Percentiles rank a stretch among this genome's conserved stretches.
Conservation (phyloP, 2,113 vertebrate genomes). For the Apaloderma vittatum region DNA sequence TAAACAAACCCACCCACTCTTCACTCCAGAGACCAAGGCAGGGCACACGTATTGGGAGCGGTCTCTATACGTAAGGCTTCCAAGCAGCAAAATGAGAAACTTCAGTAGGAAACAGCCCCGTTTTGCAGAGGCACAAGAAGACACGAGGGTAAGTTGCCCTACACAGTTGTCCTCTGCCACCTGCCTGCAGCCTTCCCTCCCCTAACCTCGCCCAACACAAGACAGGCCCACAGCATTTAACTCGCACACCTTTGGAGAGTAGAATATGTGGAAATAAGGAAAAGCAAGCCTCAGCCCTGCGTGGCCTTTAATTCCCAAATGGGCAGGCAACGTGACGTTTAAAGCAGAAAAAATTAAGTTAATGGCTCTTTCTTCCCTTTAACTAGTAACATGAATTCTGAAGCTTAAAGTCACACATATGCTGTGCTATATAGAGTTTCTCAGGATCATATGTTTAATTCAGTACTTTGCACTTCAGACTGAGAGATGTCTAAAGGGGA, state of each 20-base stretch:
- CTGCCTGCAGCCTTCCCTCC: neutral
- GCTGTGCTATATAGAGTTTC: neutral
- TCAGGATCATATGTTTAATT: neutral
- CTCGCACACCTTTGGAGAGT: neutral
- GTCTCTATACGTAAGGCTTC: rapidly evolving
- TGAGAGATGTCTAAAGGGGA: neutral
- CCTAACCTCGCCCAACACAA: neutral
- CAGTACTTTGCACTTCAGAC: neutral
- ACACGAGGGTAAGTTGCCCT: neutral
- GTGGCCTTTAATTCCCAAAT: neutral
- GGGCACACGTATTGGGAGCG: rapidly evolving
- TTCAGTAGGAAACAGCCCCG: neutral
- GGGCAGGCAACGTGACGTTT: neutral
- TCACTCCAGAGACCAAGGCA: neutral
- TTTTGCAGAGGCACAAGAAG: neutral
- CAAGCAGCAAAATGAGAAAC: neutral
- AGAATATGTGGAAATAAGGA: neutral
- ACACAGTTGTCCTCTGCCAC: neutral
- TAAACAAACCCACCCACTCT: neutral
- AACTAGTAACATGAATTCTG: neutral
- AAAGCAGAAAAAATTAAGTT: neutral
- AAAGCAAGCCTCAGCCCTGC: neutral
- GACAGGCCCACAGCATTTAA: neutral
- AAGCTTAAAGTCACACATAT: neutral
- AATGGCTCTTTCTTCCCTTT: neutral